Evolutionary conservation across 1,140 invertebrate species (phyloP).

Genomic region (Danaus melanippus): DNA sequence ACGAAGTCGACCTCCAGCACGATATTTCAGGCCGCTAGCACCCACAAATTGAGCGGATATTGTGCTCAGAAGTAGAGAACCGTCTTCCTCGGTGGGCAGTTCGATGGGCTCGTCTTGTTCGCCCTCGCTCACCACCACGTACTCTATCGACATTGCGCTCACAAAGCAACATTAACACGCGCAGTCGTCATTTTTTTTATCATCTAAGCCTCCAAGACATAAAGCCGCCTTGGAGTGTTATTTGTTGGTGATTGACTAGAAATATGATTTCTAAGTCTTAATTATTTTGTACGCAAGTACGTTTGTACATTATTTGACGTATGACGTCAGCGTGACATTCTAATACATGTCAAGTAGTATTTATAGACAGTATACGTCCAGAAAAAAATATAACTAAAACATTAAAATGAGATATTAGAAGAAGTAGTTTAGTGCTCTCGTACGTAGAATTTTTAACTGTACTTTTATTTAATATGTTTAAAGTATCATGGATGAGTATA

Average conservation of each 20-base stretch:
- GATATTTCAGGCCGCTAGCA: constrained; percentile 91
- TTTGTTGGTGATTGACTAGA: constrained; percentile 2
- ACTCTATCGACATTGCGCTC: constrained; percentile 67
- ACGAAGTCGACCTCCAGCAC: constrained; percentile 83
- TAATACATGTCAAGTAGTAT: not conserved
- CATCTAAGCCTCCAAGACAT: constrained; percentile 24
- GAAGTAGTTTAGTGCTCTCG: too few relatives aligned
- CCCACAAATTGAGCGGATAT: constrained; percentile 90
- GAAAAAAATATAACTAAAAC: too few relatives aligned
- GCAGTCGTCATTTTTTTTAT: constrained; percentile 48
- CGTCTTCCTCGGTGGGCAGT: constrained; percentile 88
- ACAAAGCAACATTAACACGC: constrained; percentile 34
- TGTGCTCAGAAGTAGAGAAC: constrained; percentile 85
- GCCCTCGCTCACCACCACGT: constrained; percentile 82
- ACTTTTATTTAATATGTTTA: too few relatives aligned
- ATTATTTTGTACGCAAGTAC: constrained; percentile 11
- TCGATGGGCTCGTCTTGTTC: constrained; percentile 91
- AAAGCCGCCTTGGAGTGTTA: constrained; percentile 14
- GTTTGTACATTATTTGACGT: constrained; percentile 27
- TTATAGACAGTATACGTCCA: too few relatives aligned
- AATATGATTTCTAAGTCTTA: constrained; percentile 13
- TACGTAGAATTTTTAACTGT: too few relatives aligned
- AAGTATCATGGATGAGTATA: too few relatives aligned
- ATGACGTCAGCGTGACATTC: constrained; percentile 44
- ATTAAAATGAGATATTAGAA: too few relatives aligned